Evolutionary conservation across 2,888 invertebrate genomes (phyloP), one percentile per base, ranked within the genome.

Genomic region (Scaptomyza caliginosa): DNA sequence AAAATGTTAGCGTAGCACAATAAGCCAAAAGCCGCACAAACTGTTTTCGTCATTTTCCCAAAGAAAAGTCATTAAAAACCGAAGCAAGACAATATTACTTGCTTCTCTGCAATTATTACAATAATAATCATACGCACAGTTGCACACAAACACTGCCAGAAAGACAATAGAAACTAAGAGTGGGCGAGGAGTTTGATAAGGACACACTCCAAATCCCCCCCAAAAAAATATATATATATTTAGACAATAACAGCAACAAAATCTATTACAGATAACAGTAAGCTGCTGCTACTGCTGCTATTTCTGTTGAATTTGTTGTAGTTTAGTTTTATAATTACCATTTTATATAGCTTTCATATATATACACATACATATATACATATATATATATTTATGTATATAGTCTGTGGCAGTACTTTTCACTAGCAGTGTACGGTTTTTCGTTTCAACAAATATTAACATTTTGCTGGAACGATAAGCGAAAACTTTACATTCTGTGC

Each of bases 61-160:
- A 69, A 73, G 76, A 69, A 82, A 78, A 82, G 83, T 71, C 83
- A 85, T 85, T 81, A 76, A 74, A 74, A 78, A 76, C 43, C 23
- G 23, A 46, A 21, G 40, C 46, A 70, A 55, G 55, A 42, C 40
- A 43, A 32, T 26, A 43, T 55, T 51, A 51, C 54, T 54, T 26
- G 43, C 43, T 36, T 73, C 58, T 49, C 16, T 40, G 66, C 71
- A 81, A 70, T 77, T 77, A 74, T 77, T 67, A 83, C 77, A 74
- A 82, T 81, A 82, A 86, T 86, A 82, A 86, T 82, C 78, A 84
- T 80, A 86, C 86, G 84, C 86, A 84, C 72, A 70, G 86, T 84
- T 77, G 72, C 55, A 63, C 68, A 55, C 58, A 56, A 40, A 32
- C 19, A 23, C 24, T 6, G 13, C 32, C 3, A 16, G 13, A 7